A percentile compares a stretch with the other conserved stretches of the same genome.
Evolutionary conservation across 2,888 invertebrate species (phyloP).

Genomic region (Elmis aenea): DNA sequence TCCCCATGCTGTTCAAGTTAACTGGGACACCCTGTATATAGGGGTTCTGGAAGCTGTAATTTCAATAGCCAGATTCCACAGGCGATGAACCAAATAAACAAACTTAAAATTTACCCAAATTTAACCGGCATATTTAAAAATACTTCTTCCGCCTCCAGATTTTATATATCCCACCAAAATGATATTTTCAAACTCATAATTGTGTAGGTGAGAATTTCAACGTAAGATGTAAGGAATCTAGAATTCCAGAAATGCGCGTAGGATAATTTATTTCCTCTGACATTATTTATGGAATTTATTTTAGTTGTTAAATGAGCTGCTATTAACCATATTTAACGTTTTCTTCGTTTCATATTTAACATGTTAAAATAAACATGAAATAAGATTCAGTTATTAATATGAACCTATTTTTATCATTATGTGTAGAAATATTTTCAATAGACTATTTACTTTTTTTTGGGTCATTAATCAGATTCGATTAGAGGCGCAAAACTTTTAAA

Average conservation of each 20-base stretch:
- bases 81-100: too few species aligned
- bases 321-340: slow-evolving; percentile 21
- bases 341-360: too few species aligned
- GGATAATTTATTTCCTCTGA: slow-evolving; percentile 22
- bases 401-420: too few species aligned
- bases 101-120: too few species aligned
- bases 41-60: too few species aligned
- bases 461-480: background rate
- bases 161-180: slow-evolving; percentile 17
- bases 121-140: too few species aligned
- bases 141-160: too few species aligned
- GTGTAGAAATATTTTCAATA: too few species aligned
- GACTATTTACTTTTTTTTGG: too few species aligned
- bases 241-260: slow-evolving; percentile 28
- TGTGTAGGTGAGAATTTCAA: slow-evolving; percentile 14
- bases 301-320: slow-evolving; percentile 22
- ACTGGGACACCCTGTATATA: too few species aligned
- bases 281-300: slow-evolving; percentile 22
- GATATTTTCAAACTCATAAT: slow-evolving; percentile 8
- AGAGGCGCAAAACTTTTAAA: background rate
- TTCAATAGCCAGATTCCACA: too few species aligned
- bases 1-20: too few species aligned
- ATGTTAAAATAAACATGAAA: slow-evolving; percentile 6
- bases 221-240: slow-evolving; percentile 15
- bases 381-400: slow-evolving; percentile 3